Conservation (phyloP, 2,113 vertebrate genomes). For the Pteropus alecto region DNA sequence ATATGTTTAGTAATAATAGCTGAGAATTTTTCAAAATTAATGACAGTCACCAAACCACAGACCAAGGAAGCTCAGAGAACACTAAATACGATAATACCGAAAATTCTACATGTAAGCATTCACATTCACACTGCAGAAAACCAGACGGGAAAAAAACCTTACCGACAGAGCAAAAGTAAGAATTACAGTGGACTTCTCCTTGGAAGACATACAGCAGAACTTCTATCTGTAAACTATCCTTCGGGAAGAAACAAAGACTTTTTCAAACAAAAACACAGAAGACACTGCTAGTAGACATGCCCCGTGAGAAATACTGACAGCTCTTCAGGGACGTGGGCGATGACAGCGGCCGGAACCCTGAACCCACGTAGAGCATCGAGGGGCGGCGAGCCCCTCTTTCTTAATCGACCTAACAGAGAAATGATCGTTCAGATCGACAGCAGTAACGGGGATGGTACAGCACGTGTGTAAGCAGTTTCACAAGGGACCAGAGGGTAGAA, state of each 20-base stretch:
- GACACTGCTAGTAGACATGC: background rate
- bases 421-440: background rate
- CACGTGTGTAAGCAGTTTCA: background rate
- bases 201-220: background rate
- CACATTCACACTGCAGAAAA: background rate
- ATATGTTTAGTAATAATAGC: background rate
- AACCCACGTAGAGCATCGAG: accelerated
- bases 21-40: background rate
- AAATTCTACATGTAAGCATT: accelerated
- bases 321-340: background rate
- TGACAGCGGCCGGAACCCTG: background rate
- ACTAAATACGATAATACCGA: background rate
- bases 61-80: background rate
- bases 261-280: background rate
- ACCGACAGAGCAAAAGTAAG: no score
- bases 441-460: background rate
- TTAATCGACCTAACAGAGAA: no score
- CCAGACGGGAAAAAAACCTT: background rate
- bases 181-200: no score
- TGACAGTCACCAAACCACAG: background rate
- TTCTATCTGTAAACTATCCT: background rate
- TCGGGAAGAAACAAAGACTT: background rate
- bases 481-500: accelerated
- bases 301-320: background rate
- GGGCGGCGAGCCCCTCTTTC: no score